phyloP scores from a whole-genome alignment of 2,113 vertebrate species.

The Neotragus moschatus region DNA sequence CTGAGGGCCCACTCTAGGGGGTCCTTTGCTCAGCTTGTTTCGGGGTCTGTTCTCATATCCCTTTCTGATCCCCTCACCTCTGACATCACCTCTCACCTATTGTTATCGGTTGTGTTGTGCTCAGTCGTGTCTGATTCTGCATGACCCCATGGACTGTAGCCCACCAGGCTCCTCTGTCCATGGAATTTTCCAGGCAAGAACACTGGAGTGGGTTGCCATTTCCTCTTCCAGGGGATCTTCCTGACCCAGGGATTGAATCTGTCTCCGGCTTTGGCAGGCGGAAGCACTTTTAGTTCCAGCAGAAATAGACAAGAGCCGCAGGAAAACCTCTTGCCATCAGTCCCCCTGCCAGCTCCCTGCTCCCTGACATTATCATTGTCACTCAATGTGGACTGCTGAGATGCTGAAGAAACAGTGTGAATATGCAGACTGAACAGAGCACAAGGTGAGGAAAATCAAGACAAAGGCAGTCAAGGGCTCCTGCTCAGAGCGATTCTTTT shows the following conservation, averaged over 20 bases:
- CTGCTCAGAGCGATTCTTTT: neutral
- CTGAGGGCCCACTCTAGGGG: no score
- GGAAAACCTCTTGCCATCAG: neutral
- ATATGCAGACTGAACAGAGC: slow-evolving; percentile 6
- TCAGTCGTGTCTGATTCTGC: neutral
- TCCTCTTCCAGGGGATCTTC: neutral
- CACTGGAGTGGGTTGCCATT: neutral
- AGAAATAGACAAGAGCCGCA: neutral
- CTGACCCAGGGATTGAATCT: neutral
- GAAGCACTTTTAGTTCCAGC: neutral
- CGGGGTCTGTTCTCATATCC: no score
- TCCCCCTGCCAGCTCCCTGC: neutral
- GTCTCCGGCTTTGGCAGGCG: neutral
- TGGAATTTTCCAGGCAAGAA: neutral
- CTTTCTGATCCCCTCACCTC: no score
- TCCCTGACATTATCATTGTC: neutral
- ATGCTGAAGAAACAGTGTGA: slow-evolving; percentile 34
- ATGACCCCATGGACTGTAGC: neutral
- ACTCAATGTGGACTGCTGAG: neutral
- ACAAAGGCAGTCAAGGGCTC: slow-evolving; percentile 10
- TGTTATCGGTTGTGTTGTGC: no score
- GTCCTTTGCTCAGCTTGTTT: no score
- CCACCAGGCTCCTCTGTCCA: neutral
- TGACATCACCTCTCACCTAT: no score
- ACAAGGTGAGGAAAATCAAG: slow-evolving; percentile 25